A percentile compares a stretch with the other conserved stretches of the same genome.
phyloP scores from a whole-genome alignment of 1,140 invertebrate genomes.

The Leucophenga varia region DNA sequence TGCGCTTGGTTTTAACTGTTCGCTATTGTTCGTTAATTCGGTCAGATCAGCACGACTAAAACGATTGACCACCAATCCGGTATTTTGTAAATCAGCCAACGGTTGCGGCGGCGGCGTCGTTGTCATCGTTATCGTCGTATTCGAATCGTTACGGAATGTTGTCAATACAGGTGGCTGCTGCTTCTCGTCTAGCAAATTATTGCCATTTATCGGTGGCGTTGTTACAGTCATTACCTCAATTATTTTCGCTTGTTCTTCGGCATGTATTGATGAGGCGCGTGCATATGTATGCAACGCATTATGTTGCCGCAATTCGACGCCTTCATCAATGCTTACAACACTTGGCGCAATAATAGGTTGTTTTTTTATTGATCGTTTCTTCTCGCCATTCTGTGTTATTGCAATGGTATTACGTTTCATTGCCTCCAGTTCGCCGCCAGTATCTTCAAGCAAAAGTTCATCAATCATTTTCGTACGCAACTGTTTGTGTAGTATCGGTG shows the following conservation, averaged over 20 bases:
- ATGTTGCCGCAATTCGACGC: conserved; percentile 12
- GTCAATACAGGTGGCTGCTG: conserved; percentile 32
- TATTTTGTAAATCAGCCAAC: conserved; percentile 18
- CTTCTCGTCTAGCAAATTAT: conserved; percentile 30
- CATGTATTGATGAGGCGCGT: too few species aligned
- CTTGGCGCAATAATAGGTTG: too few species aligned
- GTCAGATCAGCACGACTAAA: conserved; percentile 25
- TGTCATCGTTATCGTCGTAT: too few species aligned
- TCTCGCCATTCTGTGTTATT: too few species aligned
- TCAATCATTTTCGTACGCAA: conserved; percentile 36
- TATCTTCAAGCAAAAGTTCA: conserved; percentile 27
- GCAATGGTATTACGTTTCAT: too few species aligned
- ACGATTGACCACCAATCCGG: conserved; percentile 36
- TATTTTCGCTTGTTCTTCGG: too few species aligned
- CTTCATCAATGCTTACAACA: conserved; percentile 1
- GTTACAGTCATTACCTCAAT: conserved; percentile 21
- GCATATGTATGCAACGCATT: too few species aligned
- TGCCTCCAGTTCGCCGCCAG: too few species aligned
- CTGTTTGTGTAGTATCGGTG: conserved; percentile 40
- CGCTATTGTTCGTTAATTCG: not conserved
- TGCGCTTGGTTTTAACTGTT: conserved; percentile 3
- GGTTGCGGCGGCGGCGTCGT: not conserved
- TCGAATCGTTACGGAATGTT: conserved; percentile 10
- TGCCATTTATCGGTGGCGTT: conserved; percentile 11
- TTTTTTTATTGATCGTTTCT: too few species aligned